Base-by-base conservation (phyloP, 1,140 invertebrate genomes). In the Neodiprion lecontei region DNA sequence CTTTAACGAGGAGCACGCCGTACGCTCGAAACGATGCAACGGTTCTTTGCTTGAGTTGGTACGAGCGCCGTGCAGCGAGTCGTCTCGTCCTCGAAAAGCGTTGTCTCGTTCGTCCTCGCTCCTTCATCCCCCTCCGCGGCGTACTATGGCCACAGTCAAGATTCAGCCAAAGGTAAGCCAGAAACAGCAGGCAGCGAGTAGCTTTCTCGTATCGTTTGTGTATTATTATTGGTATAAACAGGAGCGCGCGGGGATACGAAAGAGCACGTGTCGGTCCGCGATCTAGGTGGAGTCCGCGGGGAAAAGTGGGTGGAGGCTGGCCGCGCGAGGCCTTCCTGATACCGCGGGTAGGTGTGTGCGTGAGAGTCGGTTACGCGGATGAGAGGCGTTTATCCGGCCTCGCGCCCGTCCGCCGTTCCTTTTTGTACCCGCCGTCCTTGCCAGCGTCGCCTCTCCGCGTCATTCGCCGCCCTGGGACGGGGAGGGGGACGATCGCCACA, bases 301-400 rank as follows among this genome's bases (percentile, higher is more conserved):
- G 80, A 80, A 80, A 83, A 83, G 86, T 87, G 86, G 86, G 85
- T 87, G 86, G 86, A 87, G 86, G 86, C 86, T 85, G 83, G 80
- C 81, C 65, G 72, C 69, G 72, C 72, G 81, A 77, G 75, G 83
- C 84, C 82, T 85, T 82, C 81, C 79, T 75, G 81, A 82, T 85
- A 84, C 84, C 84, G 70, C 80, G 77, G 79, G 67, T 23, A 40
- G 12, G 61, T 65, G 12, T 65, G 61, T 65, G 61, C 61, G 61
- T 14, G 61, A 65, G 61, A 65, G 61, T 21, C 17, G 17, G 61
- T 14, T 21, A 72, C 76, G 79, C 77, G 79, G 79, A 76, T 40
- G 28, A 40, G 28, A 40, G 28, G 28, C 48, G 47, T 65, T 28
- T 69, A 28, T 70, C 12, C 17, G 9, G n/a, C 11, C 4, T 48